Percentiles rank a stretch among this genome's conserved stretches.
Conservation (phyloP, 2,797 vertebrate genomes). For the Carduelis carduelis region DNA sequence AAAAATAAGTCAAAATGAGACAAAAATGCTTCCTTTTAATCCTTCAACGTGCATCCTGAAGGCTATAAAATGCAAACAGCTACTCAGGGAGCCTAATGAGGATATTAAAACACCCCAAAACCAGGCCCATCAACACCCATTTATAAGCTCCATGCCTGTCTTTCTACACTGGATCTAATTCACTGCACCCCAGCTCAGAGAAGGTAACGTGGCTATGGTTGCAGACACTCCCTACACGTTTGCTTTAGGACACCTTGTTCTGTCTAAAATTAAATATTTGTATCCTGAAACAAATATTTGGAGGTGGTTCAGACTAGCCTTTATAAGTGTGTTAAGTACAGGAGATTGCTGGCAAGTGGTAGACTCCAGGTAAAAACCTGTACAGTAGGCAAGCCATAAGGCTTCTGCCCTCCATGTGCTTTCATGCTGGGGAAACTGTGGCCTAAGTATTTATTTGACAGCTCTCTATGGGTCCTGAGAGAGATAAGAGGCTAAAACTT, state of each 20-base stretch:
- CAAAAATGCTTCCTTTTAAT: background rate
- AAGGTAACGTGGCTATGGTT: background rate
- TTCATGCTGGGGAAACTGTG: fast-evolving
- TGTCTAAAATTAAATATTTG: constrained; percentile 57
- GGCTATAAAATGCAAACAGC: background rate
- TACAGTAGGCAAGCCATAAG: background rate
- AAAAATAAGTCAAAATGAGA: background rate
- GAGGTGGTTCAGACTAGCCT: background rate
- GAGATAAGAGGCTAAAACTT: constrained; percentile 11
- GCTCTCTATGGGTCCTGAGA: background rate
- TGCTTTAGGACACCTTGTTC: constrained; percentile 48
- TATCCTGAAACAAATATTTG: constrained; percentile 55
- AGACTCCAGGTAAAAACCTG: background rate
- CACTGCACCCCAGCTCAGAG: background rate
- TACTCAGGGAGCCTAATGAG: background rate
- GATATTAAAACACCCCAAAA: background rate
- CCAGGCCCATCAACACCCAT: background rate
- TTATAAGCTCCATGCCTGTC: background rate
- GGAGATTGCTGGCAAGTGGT: background rate
- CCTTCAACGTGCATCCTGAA: background rate
- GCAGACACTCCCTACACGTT: constrained; percentile 25
- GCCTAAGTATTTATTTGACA: background rate
- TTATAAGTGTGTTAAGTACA: background rate
- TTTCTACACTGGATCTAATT: background rate
- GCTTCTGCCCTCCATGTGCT: background rate